phyloP scores from a whole-genome alignment of 2,113 vertebrate genomes.

The Struthio camelus region DNA sequence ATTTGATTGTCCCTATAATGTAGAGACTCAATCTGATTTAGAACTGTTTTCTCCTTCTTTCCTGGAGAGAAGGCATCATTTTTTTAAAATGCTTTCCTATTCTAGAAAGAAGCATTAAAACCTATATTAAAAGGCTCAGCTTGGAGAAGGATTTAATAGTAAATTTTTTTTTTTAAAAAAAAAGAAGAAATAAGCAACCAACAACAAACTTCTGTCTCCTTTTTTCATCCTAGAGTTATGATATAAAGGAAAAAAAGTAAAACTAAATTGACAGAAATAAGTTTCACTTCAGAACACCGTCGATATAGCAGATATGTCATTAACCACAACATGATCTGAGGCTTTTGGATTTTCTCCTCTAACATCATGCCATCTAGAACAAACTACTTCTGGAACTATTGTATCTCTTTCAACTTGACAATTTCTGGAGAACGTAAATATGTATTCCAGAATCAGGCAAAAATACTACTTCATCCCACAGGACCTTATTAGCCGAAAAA shows the following conservation, averaged over 20 bases:
- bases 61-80: background rate
- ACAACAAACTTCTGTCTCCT: background rate
- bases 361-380: background rate
- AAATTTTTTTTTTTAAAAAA: background rate
- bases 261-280: background rate
- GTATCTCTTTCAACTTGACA: background rate
- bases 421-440: slow-evolving; percentile 18
- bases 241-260: background rate
- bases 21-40: slow-evolving; percentile 23
- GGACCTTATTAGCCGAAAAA: slow-evolving; percentile 42
- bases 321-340: background rate
- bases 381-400: background rate
- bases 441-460: slow-evolving; percentile 18
- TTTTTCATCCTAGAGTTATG: background rate
- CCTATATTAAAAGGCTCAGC: background rate
- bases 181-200: background rate
- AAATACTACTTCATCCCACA: slow-evolving; percentile 20
- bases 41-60: background rate
- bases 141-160: background rate
- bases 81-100: background rate
- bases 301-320: background rate
- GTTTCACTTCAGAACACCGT: background rate
- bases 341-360: background rate
- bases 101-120: background rate
- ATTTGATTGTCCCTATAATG: slow-evolving; percentile 13